Evolutionary conservation across 2,113 vertebrate species (phyloP).

Genomic region (Vicugna pacos): DNA sequence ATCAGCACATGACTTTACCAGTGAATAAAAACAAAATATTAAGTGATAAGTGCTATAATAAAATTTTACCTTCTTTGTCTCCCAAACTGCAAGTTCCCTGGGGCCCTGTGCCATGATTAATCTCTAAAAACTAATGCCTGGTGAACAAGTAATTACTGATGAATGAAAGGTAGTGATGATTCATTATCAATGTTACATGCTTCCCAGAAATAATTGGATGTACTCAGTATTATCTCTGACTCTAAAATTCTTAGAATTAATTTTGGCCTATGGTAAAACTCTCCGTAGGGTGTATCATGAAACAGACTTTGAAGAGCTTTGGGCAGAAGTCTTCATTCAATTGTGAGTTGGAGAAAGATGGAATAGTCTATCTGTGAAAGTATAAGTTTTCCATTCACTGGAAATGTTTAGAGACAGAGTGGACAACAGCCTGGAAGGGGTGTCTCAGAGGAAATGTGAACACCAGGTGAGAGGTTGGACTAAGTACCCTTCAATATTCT

Average conservation of each 20-base stretch:
- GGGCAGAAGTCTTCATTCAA: not conserved
- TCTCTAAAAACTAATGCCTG: not conserved
- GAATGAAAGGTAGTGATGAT: not conserved
- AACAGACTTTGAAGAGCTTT: not conserved
- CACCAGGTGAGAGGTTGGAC: not conserved
- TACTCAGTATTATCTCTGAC: not conserved
- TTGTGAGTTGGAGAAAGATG: not conserved
- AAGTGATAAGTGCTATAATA: not conserved
- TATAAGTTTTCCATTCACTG: not conserved
- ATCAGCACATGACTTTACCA: not conserved
- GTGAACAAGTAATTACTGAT: not conserved
- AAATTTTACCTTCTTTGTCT: not conserved
- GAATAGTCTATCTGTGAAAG: not conserved
- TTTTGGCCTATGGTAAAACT: not conserved
- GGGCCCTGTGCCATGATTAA: not conserved
- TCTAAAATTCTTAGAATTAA: constrained; percentile 26
- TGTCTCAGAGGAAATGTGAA: not conserved
- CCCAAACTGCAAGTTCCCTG: not conserved
- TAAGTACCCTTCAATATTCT: not conserved
- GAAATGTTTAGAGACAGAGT: not conserved
- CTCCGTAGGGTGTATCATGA: not conserved
- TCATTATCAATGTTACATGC: not conserved
- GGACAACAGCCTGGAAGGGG: not conserved
- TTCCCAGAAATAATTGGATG: constrained; percentile 18
- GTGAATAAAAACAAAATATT: not conserved